Percentiles rank a stretch among this genome's conserved stretches.
phyloP scores from a whole-genome alignment of 2,888 invertebrate species.

The Agriopis aurantiaria region DNA sequence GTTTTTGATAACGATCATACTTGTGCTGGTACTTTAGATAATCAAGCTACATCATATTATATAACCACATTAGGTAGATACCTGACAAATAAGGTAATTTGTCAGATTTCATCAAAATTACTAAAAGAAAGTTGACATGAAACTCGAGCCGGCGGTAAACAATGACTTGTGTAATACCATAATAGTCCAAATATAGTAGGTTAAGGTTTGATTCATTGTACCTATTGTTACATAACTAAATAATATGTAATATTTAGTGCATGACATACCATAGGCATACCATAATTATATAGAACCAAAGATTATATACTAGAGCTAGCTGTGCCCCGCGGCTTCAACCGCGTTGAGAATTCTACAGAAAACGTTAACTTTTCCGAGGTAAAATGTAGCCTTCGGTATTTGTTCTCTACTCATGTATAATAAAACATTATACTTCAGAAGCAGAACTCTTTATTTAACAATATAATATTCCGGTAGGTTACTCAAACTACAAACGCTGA shows the following conservation, averaged over 20 bases:
- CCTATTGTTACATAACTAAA: background rate
- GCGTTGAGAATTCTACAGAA: too few species aligned
- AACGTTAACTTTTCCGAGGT: too few species aligned
- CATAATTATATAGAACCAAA: too few species aligned
- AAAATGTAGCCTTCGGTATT: too few species aligned
- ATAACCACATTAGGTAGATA: constrained; percentile 17
- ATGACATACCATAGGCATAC: background rate
- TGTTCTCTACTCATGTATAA: too few species aligned
- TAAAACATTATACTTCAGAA: too few species aligned
- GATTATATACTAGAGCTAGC: too few species aligned
- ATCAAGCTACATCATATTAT: constrained; percentile 29
- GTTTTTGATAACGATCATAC: background rate
- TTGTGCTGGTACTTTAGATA: constrained; percentile 19
- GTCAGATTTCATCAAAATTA: constrained; percentile 29
- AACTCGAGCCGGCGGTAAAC: constrained; percentile 7
- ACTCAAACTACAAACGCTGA: too few species aligned
- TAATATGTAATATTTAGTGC: background rate
- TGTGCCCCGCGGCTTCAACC: too few species aligned
- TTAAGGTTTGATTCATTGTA: constrained; percentile 10
- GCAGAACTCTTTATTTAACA: too few species aligned
- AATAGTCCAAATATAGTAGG: constrained; percentile 5
- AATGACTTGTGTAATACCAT: constrained; percentile 21
- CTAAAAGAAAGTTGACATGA: constrained; percentile 19
- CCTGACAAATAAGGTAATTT: constrained; percentile 26
- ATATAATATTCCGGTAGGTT: too few species aligned